Base-by-base conservation (phyloP, 2,797 vertebrate genomes). In the Acridotheres tristis region DNA sequence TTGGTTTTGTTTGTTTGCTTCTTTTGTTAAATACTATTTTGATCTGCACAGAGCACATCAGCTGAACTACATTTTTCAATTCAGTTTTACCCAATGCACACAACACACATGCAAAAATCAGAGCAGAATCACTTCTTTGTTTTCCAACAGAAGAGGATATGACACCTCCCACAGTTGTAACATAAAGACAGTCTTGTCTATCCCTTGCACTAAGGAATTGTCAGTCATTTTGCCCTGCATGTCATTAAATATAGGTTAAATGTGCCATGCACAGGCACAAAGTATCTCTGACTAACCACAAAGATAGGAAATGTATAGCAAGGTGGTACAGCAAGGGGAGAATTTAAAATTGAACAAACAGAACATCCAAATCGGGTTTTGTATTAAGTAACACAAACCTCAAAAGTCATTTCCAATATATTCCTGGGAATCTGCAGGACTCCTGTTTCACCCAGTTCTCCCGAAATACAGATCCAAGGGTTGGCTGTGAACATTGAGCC, bases 401-500 rank as follows among this genome's bases (percentile, higher is more conserved):
- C 99, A 93, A 99, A 99, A 13, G 99, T 99, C 97, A 99, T 99
- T 97, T 99, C 99, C 93, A 99, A 95, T 83, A 99, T 98, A 74
- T 99, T 99, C 97, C 99, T 99, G 90, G 99, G 99, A 85, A 99
- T 98, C 97, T 99, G 99, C 84, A 99, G 97, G 57, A 99, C 98
- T 80, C 99, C 99, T 7, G 99, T 99, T 97, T 99, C 99, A 26
- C 99, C 98, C 92, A 99, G 97, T 85, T 99, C 99, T 88, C 99
- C 99, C 1, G 99, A 99, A 78, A 99, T 99, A 95, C 99, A 99
- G 87, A 99, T 99, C 99, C 99, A 99, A 36, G 99, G 99, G 96
- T 99, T 99, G 90, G 99, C 99, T 23, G 99, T 99, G 96, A 99
- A 99, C 99, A 99, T 99, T 88, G 99, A 99, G 86, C 99, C 99